These are phyloP conservation scores for Calidris pygmaea DNA, from an alignment of 2,113 vertebrate species.

Conservation along the genomic window DNA sequence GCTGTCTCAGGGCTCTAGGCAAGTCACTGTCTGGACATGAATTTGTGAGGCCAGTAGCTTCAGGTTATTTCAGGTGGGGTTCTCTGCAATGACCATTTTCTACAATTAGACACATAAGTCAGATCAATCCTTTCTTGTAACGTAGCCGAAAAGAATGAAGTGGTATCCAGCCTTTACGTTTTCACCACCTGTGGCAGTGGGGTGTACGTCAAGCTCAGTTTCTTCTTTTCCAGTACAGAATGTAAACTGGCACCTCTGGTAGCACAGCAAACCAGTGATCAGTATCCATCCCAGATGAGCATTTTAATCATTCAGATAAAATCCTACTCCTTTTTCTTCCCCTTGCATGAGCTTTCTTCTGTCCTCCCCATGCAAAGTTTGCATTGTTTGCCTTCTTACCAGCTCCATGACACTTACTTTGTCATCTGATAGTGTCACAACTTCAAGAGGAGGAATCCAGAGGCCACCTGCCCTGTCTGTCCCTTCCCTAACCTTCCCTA, in stretches of 20 bases:
- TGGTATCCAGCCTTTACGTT: not conserved
- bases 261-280: not conserved
- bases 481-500: not conserved
- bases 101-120: not conserved
- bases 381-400: not conserved
- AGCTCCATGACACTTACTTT: not conserved
- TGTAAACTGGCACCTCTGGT: not conserved
- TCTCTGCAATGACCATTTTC: not conserved
- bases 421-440: not conserved
- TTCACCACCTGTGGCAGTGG: not conserved
- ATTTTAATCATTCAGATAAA: not conserved
- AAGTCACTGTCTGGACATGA: not conserved
- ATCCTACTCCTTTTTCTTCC: not conserved
- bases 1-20: rapidly evolving
- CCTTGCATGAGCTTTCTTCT: not conserved
- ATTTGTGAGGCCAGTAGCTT: not conserved
- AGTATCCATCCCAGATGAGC: not conserved
- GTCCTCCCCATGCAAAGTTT: not conserved
- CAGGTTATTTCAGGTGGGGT: not conserved
- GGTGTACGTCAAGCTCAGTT: not conserved
- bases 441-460: not conserved
- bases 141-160: not conserved
- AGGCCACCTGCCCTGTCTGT: not conserved
- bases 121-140: not conserved
- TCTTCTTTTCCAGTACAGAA: not conserved